phyloP scores from a whole-genome alignment of 2,797 vertebrate genomes.

The Streptopelia turtur region DNA sequence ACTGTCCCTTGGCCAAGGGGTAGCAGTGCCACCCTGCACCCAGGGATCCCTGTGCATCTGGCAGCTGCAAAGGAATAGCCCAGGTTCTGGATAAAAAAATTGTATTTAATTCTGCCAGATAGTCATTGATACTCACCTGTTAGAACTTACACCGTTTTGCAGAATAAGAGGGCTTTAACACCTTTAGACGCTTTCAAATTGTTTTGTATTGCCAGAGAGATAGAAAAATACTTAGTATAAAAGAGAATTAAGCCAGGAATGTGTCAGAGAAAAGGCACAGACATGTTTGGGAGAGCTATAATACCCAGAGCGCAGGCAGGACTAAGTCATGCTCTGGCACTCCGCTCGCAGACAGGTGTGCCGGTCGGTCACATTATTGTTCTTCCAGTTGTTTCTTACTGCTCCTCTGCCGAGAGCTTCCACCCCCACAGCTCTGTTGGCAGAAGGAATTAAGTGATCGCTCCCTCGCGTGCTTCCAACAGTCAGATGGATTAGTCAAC shows the following conservation, averaged over 20 bases:
- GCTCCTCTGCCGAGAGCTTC: background rate
- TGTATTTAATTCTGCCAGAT: background rate
- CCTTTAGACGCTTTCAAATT: background rate
- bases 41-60: background rate
- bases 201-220: background rate
- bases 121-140: background rate
- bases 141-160: background rate
- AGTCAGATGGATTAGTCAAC: constrained; percentile 46
- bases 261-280: background rate
- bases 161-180: background rate
- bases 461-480: constrained; percentile 11
- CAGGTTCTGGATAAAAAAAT: background rate
- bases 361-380: background rate
- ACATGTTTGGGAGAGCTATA: background rate
- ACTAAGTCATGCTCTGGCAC: background rate
- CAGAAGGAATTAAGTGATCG: constrained; percentile 4
- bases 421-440: constrained; percentile 43
- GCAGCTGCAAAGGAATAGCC: background rate
- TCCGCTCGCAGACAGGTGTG: constrained; percentile 10
- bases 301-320: background rate
- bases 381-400: constrained; percentile 14
- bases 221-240: background rate
- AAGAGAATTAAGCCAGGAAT: background rate
- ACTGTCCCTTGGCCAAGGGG: fast-evolving
- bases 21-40: background rate